Conservation (phyloP, 2,888 invertebrate genomes). For the Oxytorus armatus region DNA sequence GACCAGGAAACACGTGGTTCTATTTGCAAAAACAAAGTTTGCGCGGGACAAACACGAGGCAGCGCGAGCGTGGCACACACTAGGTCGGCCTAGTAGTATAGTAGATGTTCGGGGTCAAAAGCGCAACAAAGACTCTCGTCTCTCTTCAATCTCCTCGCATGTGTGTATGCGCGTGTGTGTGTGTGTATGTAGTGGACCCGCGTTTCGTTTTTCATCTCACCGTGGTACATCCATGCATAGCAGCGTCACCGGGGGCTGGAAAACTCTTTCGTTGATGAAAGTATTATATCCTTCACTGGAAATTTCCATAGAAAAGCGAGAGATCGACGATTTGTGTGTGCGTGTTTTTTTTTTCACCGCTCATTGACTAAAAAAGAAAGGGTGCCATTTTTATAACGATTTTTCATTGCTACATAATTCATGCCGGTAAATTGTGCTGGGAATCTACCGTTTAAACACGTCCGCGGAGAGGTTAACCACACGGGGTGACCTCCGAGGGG, state of each 20-base stretch:
- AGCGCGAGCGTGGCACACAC: conserved; percentile 71
- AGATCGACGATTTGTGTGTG: background rate
- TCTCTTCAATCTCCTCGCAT: conserved; percentile 68
- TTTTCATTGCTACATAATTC: too few species aligned
- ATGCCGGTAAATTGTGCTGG: background rate
- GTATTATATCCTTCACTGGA: background rate
- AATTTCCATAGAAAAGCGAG: background rate
- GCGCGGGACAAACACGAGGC: conserved; percentile 81
- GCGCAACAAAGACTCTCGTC: conserved; percentile 80
- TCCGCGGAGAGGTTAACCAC: conserved; percentile 26
- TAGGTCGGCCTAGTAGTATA: conserved; percentile 75
- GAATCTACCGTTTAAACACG: background rate
- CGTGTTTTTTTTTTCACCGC: background rate
- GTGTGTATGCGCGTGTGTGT: too few species aligned
- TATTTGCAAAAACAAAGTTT: conserved; percentile 84
- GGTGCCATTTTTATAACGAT: background rate
- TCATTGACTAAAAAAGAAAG: background rate
- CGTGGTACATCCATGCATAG: conserved; percentile 9
- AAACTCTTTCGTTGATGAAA: conserved; percentile 56
- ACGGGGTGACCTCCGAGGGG: conserved; percentile 20
- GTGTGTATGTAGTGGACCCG: conserved; percentile 31
- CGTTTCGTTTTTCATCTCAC: conserved; percentile 60
- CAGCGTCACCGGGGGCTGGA: conserved; percentile 32
- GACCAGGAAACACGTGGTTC: conserved; percentile 79
- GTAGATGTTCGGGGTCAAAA: conserved; percentile 77